A percentile compares a stretch with the other conserved stretches of the same genome.
phyloP scores from a whole-genome alignment of 1,140 invertebrate genomes.

The Bombus picipes region DNA sequence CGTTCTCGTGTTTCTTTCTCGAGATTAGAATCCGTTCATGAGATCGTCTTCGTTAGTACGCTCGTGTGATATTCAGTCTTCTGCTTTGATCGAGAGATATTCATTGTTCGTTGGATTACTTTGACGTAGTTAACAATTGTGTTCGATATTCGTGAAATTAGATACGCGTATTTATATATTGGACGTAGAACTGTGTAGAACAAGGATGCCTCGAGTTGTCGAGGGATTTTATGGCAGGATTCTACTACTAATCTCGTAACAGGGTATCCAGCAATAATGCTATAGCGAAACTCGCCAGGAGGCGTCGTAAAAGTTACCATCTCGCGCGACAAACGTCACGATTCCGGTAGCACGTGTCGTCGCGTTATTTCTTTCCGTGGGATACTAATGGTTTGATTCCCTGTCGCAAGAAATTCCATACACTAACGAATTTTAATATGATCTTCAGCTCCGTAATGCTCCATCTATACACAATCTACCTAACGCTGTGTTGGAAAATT shows the following conservation, averaged over 20 bases:
- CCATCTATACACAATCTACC: too few relatives aligned
- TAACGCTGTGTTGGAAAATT: not conserved
- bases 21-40: slow-evolving; percentile 4
- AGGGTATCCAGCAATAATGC: slow-evolving; percentile 49
- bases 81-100: not conserved
- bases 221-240: slow-evolving; percentile 53
- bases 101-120: not conserved
- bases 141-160: too few relatives aligned
- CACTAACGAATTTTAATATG: not conserved
- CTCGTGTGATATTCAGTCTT: not conserved
- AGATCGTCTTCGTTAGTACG: not conserved
- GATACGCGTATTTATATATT: too few relatives aligned
- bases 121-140: not conserved
- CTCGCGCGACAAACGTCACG: slow-evolving; percentile 51
- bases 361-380: not conserved
- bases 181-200: not conserved
- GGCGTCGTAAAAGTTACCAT: slow-evolving; percentile 65
- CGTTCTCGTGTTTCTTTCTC: slow-evolving; percentile 48
- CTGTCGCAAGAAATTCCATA: not conserved
- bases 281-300: slow-evolving; percentile 28
- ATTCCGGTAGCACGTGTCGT: slow-evolving; percentile 36
- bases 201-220: slow-evolving; percentile 4
- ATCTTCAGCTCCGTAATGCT: too few relatives aligned
- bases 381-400: not conserved
- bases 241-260: slow-evolving; percentile 42